Evolutionary conservation across 2,113 vertebrate species (phyloP), one percentile per base, ranked within the genome.

Genomic region (Hippocampus zosterae): DNA sequence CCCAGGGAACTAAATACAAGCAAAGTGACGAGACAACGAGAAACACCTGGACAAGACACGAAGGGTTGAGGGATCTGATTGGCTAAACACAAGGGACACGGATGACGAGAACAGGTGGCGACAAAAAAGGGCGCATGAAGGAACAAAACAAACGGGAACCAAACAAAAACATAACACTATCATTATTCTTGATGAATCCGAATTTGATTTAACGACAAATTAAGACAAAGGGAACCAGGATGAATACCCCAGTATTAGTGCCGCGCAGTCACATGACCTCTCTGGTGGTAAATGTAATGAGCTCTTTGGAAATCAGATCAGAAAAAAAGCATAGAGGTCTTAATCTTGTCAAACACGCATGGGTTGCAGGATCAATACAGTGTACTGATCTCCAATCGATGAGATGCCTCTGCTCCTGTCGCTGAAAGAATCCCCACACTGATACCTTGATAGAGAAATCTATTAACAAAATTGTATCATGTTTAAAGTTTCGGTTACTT

Each of bases 301-400:
- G 77, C 71, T 79, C 68, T 72, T 71, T 75, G 81, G 74, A 82
- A 82, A 76, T 74, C 40, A 75, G 68, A 77, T 61, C 67, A 61
- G 5, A 50, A 60, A 75, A 73, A 72, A 82, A 85, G 78, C 80
- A 77, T 44, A 65, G 70, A 81, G 79, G 79, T 74, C 77, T 81
- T 80, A 78, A 69, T 78, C 65, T 77, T 79, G 86, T 86, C 86
- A 84, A 84, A 87, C 87, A 87, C 81, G 79, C 79, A 82, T 73
- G 40, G 74, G 75, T 73, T 41, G 44, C 23, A 18, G 40, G 82
- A 91, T 91, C 90, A 68, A 92, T 91, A 86, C 57, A 33, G 65
- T 85, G 80, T 84, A 84, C 80, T 88, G 83, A 89, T 91, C 90
- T 88, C 80, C 74, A 74, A 88, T 88, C 89, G 85, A 91, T 90